Evolutionary conservation across 2,797 vertebrate species (phyloP), one percentile per base, ranked within the genome.

Genomic region (Sylvilagus floridanus): DNA sequence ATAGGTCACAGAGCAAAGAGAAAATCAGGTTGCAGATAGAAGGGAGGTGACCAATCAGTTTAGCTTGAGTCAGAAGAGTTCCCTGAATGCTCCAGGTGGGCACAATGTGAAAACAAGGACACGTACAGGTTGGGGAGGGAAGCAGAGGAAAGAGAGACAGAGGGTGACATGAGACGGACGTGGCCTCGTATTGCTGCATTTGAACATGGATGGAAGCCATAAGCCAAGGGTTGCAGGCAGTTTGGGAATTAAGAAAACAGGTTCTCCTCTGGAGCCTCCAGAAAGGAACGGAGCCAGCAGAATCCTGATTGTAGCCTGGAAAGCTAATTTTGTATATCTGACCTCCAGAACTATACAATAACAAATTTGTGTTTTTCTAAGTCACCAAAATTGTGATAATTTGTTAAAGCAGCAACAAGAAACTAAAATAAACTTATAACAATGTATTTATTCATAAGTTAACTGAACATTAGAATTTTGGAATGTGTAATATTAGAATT

Each of bases 391-490:
- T 35, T 12, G 17, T 76, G 73, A 12, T 30, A 12, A 22, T 85
- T 57, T 69, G 2, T 62, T 63, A 63, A 5, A 78, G 9, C 6
- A 62, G 65, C 12, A 35, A 24, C 7, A 7, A 0, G 6, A 69
- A 84, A 69, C 3, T 28, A 66, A 28, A 26, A 12, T 3, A 32
- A 9, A 62, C 47, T 71, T 60, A 4, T 35, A 63, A 73, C 63
- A 86, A 54, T 57, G 54, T 57, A 66, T 28, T 17, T 57, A 71
- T 35, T 62, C 68, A 35, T 16, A 87, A 63, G 5, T 83, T 17
- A 65, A 57, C 12, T 21, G 32, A 84, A 92, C 54, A 85, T 19
- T 89, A 65, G 32, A 57, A 72, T 65, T 65, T 95, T 84, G 72
- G 14, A 82, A 75, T 54, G 42, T 22, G 10, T 42, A 54, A 14